phyloP scores from a whole-genome alignment of 2,797 vertebrate genomes.

The Intellagama lesueurii region DNA sequence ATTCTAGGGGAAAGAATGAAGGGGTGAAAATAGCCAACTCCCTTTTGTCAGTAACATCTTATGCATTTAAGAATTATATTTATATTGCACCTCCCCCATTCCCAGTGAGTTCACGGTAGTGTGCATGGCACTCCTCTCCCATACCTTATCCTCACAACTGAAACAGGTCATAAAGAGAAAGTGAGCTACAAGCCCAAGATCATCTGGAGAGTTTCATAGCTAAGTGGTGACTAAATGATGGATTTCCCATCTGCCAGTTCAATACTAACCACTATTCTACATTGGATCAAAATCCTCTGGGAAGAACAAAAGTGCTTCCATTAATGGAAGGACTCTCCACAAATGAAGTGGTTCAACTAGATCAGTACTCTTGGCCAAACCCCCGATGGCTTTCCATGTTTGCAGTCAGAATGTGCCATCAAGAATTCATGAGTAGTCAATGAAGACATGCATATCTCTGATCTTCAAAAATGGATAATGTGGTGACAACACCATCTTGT shows the following conservation, averaged over 20 bases:
- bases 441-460: no score
- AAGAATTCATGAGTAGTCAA: neutral
- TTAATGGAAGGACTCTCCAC: neutral
- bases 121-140: neutral
- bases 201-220: neutral
- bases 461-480: neutral
- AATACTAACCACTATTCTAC: neutral
- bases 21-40: neutral
- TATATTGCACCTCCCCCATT: neutral
- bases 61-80: neutral
- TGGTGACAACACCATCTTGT: neutral
- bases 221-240: neutral
- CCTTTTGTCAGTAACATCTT: neutral
- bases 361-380: neutral
- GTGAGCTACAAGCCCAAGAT: neutral
- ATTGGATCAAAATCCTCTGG: neutral
- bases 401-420: neutral
- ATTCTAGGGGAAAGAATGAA: neutral
- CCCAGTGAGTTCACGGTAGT: neutral
- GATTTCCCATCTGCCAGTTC: neutral
- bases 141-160: neutral
- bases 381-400: no score
- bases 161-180: neutral
- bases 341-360: neutral
- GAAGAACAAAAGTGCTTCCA: neutral